phyloP scores from a whole-genome alignment of 1,140 invertebrate species.

The Epicauta chinensis region DNA sequence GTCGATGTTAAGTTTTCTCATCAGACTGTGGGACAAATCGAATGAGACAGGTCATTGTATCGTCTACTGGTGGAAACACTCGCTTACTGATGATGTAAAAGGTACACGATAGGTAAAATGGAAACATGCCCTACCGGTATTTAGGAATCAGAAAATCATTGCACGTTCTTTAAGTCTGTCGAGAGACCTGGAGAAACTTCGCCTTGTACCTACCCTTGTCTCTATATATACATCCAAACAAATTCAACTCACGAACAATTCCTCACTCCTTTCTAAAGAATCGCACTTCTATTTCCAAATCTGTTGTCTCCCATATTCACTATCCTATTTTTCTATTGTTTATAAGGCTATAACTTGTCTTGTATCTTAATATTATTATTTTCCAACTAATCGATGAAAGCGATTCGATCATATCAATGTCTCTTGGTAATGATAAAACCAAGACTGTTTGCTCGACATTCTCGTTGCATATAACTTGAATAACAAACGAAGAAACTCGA shows the following conservation, averaged over 20 bases:
- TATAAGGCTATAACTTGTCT: constrained; percentile 21
- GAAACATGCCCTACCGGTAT: constrained; percentile 30
- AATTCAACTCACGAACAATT: constrained; percentile 38
- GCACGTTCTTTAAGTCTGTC: constrained; percentile 35
- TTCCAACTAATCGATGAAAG: constrained; percentile 36
- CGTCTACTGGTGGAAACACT: constrained; percentile 6
- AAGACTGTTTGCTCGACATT: not conserved
- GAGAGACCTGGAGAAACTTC: constrained; percentile 7
- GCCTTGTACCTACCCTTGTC: too few species aligned
- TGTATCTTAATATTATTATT: constrained; percentile 41
- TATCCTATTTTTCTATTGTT: constrained; percentile 37
- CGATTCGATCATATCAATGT: constrained; percentile 19
- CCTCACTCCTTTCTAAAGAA: constrained; percentile 32
- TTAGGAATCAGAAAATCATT: constrained; percentile 33
- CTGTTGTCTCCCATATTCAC: constrained; percentile 28
- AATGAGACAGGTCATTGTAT: constrained; percentile 20
- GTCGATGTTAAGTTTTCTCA: too few species aligned
- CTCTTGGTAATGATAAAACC: too few species aligned
- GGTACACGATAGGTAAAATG: constrained; percentile 30
- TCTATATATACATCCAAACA: constrained; percentile 15
- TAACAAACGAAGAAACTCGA: constrained; percentile 32
- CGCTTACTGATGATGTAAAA: constrained; percentile 33
- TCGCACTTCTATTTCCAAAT: constrained; percentile 36
- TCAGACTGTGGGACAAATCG: constrained; percentile 15
- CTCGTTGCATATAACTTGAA: constrained; percentile 12